phyloP scores from a whole-genome alignment of 2,888 invertebrate species.

The Saturnia pavonia region DNA sequence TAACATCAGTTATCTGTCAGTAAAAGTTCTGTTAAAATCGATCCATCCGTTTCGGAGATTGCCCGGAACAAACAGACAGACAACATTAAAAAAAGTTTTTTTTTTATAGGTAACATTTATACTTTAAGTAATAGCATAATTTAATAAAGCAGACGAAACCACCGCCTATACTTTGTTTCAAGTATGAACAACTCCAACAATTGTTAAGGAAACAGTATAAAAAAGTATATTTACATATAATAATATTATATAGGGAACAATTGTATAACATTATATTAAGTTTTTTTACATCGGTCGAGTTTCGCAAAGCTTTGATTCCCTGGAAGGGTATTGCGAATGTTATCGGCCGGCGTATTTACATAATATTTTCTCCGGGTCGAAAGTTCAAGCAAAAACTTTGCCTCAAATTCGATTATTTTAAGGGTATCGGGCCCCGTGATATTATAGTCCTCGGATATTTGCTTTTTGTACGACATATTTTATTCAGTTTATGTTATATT shows the following conservation, averaged over 20 bases:
- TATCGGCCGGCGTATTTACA: constrained; percentile 56
- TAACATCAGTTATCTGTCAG: too few relatives aligned
- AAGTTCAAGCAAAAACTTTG: constrained; percentile 41
- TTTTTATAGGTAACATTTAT: too few relatives aligned
- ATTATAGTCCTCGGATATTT: constrained; percentile 58
- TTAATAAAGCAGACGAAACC: not conserved
- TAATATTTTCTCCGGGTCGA: constrained; percentile 41
- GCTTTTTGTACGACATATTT: constrained; percentile 52
- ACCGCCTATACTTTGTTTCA: not conserved
- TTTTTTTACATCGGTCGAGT: constrained; percentile 28
- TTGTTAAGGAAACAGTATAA: not conserved
- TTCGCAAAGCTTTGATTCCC: constrained; percentile 18
- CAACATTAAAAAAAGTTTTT: too few relatives aligned
- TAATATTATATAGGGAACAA: constrained; percentile 4
- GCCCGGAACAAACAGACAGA: too few relatives aligned
- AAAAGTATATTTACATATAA: constrained; percentile 8
- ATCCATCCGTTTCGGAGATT: too few relatives aligned
- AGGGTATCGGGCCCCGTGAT: constrained; percentile 48
- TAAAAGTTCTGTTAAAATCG: too few relatives aligned
- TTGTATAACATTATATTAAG: constrained; percentile 27
- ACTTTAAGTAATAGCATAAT: too few relatives aligned
- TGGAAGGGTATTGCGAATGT: constrained; percentile 32
- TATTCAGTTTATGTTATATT: constrained; percentile 42
- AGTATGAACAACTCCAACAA: not conserved
- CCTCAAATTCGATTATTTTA: constrained; percentile 58